phyloP scores from a whole-genome alignment of 23 tunicate species.

The Styela clava region DNA sequence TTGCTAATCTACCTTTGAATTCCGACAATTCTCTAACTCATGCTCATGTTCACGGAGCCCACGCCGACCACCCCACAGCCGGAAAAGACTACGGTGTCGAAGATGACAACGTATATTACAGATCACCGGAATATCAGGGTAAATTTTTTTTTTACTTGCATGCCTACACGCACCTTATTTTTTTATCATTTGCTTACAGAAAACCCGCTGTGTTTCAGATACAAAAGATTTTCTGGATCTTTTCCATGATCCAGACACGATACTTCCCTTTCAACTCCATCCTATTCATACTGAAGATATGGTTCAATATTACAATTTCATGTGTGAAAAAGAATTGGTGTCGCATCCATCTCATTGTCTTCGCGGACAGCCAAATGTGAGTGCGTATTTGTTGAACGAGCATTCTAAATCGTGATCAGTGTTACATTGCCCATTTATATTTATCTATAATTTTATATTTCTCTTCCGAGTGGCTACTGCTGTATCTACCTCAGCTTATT shows the following conservation, averaged over 20 bases:
- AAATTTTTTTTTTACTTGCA: too few relatives aligned
- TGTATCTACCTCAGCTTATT: too few relatives aligned
- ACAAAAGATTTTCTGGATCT: not conserved
- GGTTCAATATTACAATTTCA: constrained; percentile 11
- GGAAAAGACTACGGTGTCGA: not conserved
- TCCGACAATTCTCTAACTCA: not conserved
- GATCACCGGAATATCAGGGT: too few relatives aligned
- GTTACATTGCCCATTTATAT: too few relatives aligned
- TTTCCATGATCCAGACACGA: not conserved
- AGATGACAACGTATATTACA: too few relatives aligned
- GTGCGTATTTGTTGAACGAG: not conserved
- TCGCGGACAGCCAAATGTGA: constrained; percentile 8
- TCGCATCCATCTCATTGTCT: constrained; percentile 16
- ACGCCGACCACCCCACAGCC: not conserved
- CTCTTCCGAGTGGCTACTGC: too few relatives aligned
- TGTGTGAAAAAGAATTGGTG: constrained; percentile 14
- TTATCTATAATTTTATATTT: too few relatives aligned
- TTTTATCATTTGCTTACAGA: too few relatives aligned
- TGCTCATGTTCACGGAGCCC: not conserved
- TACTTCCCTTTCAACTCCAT: constrained; percentile 26
- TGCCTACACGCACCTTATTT: too few relatives aligned
- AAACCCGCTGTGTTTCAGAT: too few relatives aligned
- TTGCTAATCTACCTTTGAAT: not conserved
- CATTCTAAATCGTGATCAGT: too few relatives aligned
- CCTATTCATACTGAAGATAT: constrained; percentile 12